Percentiles rank a stretch among this genome's conserved stretches.
Conservation (phyloP, 64 coral and sea anemone genomes). For the Porites lutea region DNA sequence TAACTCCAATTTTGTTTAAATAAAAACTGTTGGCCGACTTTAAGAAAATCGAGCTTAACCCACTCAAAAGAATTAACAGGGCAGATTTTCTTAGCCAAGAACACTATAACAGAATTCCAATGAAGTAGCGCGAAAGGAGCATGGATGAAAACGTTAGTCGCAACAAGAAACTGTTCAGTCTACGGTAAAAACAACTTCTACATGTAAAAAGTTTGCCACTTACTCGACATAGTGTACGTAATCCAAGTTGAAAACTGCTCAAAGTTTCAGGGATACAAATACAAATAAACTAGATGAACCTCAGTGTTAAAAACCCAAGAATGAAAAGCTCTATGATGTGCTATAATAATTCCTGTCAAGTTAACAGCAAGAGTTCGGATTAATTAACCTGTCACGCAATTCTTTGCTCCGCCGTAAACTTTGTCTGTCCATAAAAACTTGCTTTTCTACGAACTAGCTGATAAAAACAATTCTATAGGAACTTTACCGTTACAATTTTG, state of each 20-base stretch:
- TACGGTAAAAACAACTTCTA: too few species aligned
- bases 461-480: neutral
- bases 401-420: neutral
- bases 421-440: neutral
- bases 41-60: neutral
- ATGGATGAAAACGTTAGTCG: neutral
- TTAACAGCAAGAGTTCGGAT: constrained; percentile 25
- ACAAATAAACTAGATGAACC: neutral
- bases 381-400: constrained; percentile 33
- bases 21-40: neutral
- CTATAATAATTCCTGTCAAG: neutral
- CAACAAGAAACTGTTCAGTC: neutral
- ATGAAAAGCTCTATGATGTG: neutral
- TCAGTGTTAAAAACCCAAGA: neutral
- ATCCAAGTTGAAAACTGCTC: neutral
- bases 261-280: neutral
- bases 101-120: neutral
- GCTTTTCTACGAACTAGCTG: neutral
- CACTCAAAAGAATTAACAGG: neutral
- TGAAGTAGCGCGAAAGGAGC: neutral
- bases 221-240: constrained; percentile 13
- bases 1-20: neutral
- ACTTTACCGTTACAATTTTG: neutral
- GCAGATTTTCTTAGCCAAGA: neutral
- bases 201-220: neutral